phyloP scores from a whole-genome alignment of 2,797 vertebrate genomes.

The Apogon hyalosoma region DNA sequence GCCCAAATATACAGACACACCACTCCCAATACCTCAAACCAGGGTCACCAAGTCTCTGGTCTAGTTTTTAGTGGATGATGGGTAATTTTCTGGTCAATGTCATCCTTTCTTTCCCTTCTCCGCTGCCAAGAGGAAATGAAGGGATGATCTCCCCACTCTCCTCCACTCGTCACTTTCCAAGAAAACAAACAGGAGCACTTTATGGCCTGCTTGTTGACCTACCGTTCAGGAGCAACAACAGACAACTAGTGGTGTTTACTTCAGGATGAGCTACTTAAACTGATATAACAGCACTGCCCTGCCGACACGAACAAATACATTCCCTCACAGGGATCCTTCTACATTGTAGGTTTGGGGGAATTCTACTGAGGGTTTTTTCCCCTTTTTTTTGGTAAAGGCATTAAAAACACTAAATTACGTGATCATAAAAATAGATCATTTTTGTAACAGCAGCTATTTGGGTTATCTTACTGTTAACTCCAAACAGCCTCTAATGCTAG shows the following conservation, averaged over 20 bases:
- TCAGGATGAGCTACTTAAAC: conserved; percentile 57
- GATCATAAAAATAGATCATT: conserved; percentile 1
- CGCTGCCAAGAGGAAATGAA: conserved; percentile 77
- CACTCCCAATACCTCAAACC: conserved; percentile 26
- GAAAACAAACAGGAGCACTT: conserved; percentile 72
- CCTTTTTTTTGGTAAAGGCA: too few relatives aligned
- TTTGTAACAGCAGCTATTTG: neutral
- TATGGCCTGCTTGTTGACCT: conserved; percentile 71
- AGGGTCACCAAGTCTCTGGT: conserved; percentile 42
- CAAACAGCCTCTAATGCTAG: neutral
- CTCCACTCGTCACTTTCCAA: conserved; percentile 54
- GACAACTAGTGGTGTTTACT: conserved; percentile 51
- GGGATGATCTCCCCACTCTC: conserved; percentile 74
- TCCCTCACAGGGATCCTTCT: conserved; percentile 18
- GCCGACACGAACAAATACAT: conserved; percentile 13
- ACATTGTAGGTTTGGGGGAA: conserved; percentile 14
- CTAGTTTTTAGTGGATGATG: conserved; percentile 42
- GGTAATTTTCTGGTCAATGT: conserved; percentile 66
- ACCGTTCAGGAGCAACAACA: conserved; percentile 52
- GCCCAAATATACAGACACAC: conserved; percentile 27
- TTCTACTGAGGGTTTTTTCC: too few relatives aligned
- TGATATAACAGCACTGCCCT: conserved; percentile 35
- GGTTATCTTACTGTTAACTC: neutral
- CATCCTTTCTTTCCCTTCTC: conserved; percentile 58
- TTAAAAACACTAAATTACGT: conserved; percentile 13